Evolutionary conservation across 2,797 vertebrate species (phyloP).

Genomic region (Micropoecilia bifurca): DNA sequence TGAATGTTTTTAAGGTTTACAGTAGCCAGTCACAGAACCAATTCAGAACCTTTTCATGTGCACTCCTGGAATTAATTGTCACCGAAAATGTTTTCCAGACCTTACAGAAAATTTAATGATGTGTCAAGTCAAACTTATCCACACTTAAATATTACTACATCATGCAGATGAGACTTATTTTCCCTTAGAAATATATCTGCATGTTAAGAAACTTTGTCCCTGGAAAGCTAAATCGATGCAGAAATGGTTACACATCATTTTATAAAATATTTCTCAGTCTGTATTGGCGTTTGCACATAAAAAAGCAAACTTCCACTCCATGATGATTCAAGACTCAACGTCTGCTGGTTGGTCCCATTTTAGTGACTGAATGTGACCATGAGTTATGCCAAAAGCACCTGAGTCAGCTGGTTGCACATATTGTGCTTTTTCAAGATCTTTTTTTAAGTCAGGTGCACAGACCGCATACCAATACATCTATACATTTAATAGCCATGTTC

Average conservation of each 20-base stretch:
- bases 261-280: neutral
- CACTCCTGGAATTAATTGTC: neutral
- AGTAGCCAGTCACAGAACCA: neutral
- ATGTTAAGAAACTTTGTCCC: neutral
- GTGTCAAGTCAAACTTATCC: neutral
- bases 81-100: neutral
- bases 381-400: neutral
- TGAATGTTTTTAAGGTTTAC: neutral
- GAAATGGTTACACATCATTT: neutral
- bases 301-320: neutral
- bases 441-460: neutral
- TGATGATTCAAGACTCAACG: conserved; percentile 1
- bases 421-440: conserved; percentile 1
- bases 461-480: neutral
- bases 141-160: neutral
- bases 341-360: conserved; percentile 1
- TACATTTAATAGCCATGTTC: neutral
- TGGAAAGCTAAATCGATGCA: neutral
- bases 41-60: neutral
- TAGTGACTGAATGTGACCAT: neutral
- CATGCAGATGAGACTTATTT: neutral
- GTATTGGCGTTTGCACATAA: neutral
- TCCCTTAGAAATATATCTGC: neutral
- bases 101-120: neutral
- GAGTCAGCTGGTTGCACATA: neutral